A percentile compares a stretch with the other conserved stretches of the same genome.
Conservation (phyloP, 2,113 vertebrate species). For the Fregata magnificens region DNA sequence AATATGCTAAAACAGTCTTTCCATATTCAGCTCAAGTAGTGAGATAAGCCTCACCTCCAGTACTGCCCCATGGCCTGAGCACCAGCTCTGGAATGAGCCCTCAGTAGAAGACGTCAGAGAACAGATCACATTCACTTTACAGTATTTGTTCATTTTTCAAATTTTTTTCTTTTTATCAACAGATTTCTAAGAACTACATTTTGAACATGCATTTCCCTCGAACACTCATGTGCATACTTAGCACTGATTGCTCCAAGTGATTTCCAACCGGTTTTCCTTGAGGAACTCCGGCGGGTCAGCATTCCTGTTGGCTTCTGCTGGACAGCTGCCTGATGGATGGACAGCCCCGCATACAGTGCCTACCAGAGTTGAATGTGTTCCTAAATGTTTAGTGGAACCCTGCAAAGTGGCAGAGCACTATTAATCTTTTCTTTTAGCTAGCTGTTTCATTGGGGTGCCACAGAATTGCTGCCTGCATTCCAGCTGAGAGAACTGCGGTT, state of each 20-base stretch:
- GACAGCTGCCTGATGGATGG: background rate
- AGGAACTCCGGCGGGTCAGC: background rate
- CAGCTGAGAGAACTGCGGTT: background rate
- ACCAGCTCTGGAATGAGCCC: conserved; percentile 38
- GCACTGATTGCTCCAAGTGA: background rate
- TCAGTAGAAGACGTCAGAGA: background rate
- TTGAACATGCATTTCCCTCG: background rate
- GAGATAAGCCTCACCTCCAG: conserved; percentile 39
- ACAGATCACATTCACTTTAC: background rate
- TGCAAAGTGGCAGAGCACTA: background rate
- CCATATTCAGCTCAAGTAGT: conserved; percentile 29
- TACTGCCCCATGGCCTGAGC: background rate
- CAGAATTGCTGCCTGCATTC: background rate
- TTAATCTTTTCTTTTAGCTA: background rate
- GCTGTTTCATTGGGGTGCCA: background rate
- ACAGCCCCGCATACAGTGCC: background rate
- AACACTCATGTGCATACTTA: background rate
- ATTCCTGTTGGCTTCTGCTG: background rate
- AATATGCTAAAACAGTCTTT: conserved; percentile 16
- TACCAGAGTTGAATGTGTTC: background rate
- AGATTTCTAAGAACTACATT: conserved; percentile 26
- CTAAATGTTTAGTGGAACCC: background rate
- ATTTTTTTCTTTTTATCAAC: conserved; percentile 40
- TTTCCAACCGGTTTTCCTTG: background rate
- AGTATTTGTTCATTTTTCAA: conserved; percentile 22